Evolutionary conservation across 1,140 invertebrate species (phyloP).

Genomic region (Meloidogyne chitwoodi): DNA sequence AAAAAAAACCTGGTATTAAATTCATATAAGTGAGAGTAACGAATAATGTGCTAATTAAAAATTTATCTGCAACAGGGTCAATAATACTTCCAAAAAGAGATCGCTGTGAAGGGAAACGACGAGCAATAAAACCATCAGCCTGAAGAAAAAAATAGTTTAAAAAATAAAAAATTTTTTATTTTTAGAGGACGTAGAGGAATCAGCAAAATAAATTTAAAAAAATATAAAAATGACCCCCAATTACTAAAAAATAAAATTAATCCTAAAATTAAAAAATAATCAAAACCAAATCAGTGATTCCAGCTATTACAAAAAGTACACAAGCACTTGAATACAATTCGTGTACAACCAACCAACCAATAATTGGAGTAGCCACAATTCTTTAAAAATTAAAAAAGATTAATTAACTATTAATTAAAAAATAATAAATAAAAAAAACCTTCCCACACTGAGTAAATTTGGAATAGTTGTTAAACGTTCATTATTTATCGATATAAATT

Average conservation of each 20-base stretch:
- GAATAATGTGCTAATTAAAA: slow-evolving; percentile 82
- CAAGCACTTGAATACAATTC: slow-evolving; percentile 72
- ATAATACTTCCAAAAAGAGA: slow-evolving; percentile 87
- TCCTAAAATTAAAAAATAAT: slow-evolving; percentile 28
- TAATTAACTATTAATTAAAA: not conserved
- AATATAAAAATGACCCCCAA: not conserved
- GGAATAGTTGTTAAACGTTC: slow-evolving; percentile 18
- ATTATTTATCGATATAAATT: not conserved
- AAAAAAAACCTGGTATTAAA: slow-evolving; percentile 71
- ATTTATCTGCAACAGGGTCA: slow-evolving; percentile 94
- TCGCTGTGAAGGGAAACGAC: slow-evolving; percentile 81
- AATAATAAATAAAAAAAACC: slow-evolving; percentile 8
- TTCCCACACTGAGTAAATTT: slow-evolving; percentile 21
- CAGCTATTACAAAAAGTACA: slow-evolving; percentile 72
- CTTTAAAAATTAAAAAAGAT: slow-evolving; percentile 58
- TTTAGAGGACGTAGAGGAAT: too few species aligned
- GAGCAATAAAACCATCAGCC: slow-evolving; percentile 90
- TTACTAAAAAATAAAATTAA: not conserved
- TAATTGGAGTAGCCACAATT: slow-evolving; percentile 78
- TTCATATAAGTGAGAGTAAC: slow-evolving; percentile 77
- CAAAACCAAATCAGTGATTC: slow-evolving; percentile 78
- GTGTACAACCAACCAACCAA: slow-evolving; percentile 78
- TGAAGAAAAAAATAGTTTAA: too few species aligned
- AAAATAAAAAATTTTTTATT: too few species aligned
- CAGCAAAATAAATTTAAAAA: too few species aligned